These are phyloP conservation scores for Dendrophyllia cribrosa DNA, from an alignment of 64 coral and sea anemone genomes.

Conservation along the genomic window DNA sequence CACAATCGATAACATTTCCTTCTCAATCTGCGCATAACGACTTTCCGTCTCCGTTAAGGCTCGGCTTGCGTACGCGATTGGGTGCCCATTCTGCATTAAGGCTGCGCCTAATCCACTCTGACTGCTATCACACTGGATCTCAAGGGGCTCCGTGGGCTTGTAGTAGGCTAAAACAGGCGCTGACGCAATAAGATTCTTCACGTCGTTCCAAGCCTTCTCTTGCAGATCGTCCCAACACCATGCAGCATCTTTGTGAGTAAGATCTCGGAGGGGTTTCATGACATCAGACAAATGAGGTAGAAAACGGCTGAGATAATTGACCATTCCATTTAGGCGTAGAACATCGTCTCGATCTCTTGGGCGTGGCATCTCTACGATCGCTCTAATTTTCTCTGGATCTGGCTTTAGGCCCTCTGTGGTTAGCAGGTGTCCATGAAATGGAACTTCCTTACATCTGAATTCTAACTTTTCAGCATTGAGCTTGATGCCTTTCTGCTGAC, in stretches of 20 bases:
- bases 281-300: neutral
- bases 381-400: too few species aligned
- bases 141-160: too few species aligned
- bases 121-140: neutral
- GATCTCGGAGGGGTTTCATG: neutral
- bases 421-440: too few species aligned
- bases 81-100: too few species aligned
- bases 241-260: neutral
- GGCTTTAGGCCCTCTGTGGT: too few species aligned
- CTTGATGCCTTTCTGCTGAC: too few species aligned
- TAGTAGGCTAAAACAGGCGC: neutral
- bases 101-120: neutral
- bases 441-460: too few species aligned
- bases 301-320: neutral
- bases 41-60: too few species aligned
- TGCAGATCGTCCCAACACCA: neutral
- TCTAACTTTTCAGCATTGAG: too few species aligned
- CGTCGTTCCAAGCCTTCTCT: neutral
- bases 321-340: neutral
- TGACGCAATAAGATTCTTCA: neutral
- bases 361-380: slow-evolving; percentile 16
- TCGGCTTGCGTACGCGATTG: too few species aligned
- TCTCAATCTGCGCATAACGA: too few species aligned
- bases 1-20: too few species aligned
- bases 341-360: neutral